phyloP scores from a whole-genome alignment of 2,888 invertebrate genomes.

The Protophormia terraenovae region DNA sequence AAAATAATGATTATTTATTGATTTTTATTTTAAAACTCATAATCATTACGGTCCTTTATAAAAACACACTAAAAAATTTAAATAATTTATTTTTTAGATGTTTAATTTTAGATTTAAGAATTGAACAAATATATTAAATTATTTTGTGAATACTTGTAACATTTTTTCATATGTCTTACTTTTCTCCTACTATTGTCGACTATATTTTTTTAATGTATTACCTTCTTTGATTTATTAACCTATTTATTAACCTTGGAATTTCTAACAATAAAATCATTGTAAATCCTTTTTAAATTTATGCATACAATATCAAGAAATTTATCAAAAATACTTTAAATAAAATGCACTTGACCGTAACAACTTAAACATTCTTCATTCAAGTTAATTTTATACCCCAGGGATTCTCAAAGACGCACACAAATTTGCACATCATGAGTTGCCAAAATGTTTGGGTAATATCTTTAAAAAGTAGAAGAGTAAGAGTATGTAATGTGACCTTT shows the following conservation, averaged over 20 bases:
- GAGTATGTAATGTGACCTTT: slow-evolving; percentile 60
- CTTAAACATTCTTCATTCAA: slow-evolving; percentile 51
- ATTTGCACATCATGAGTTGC: slow-evolving; percentile 67
- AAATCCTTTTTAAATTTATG: slow-evolving; percentile 31
- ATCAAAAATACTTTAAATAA: slow-evolving; percentile 31
- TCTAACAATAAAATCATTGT: not conserved
- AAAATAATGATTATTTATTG: no score
- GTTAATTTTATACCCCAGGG: slow-evolving; percentile 62
- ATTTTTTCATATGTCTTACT: no score
- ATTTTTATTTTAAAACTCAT: no score
- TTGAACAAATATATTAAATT: no score
- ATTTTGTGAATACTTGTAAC: no score
- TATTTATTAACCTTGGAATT: not conserved
- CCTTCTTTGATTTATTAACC: no score
- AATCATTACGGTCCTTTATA: no score
- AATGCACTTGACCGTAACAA: slow-evolving; percentile 67
- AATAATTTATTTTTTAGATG: no score
- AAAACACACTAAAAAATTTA: no score
- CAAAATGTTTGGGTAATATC: slow-evolving; percentile 51
- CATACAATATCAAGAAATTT: slow-evolving; percentile 6
- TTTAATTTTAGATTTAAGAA: no score
- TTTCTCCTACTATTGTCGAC: no score
- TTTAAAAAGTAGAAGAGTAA: not conserved
- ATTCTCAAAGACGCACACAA: slow-evolving; percentile 40
- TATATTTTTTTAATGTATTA: no score